A percentile compares a stretch with the other conserved stretches of the same genome.
These are phyloP conservation scores for Alsophila aescularia DNA, from an alignment of 2,888 invertebrate genomes.

Conservation along the genomic window DNA sequence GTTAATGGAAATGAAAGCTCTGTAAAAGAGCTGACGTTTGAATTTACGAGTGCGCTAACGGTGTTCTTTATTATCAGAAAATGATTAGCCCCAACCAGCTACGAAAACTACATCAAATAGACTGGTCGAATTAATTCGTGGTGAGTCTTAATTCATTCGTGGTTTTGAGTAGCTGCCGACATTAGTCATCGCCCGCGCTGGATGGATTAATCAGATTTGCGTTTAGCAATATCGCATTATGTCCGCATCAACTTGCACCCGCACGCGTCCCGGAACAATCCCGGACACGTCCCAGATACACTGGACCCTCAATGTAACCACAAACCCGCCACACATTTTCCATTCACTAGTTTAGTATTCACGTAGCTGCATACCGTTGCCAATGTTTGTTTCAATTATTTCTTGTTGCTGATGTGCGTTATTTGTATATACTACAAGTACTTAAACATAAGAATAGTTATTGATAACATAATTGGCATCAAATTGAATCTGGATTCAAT, in stretches of 20 bases:
- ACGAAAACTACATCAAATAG: neutral
- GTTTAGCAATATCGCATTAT: slow-evolving; percentile 31
- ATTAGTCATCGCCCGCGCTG: slow-evolving; percentile 3
- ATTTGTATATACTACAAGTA: too few relatives aligned
- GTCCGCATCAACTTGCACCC: slow-evolving; percentile 18
- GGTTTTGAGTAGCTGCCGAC: neutral
- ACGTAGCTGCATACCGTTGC: too few relatives aligned
- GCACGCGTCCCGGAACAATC: neutral
- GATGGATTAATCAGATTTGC: slow-evolving; percentile 38
- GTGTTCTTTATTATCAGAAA: slow-evolving; percentile 1
- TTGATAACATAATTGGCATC: too few relatives aligned
- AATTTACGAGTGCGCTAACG: slow-evolving; percentile 5
- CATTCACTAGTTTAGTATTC: too few relatives aligned
- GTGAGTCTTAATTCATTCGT: neutral
- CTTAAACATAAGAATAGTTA: too few relatives aligned
- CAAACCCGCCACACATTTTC: neutral
- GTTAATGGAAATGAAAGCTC: slow-evolving; percentile 9
- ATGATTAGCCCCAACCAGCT: neutral
- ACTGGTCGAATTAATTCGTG: neutral
- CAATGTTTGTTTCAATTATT: too few relatives aligned
- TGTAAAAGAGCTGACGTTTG: slow-evolving; percentile 10
- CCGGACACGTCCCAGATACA: neutral
- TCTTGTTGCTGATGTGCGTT: too few relatives aligned
- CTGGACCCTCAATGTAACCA: neutral
- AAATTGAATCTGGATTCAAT: too few relatives aligned